A percentile compares a stretch with the other conserved stretches of the same genome.
phyloP scores from a whole-genome alignment of 1,140 invertebrate species.

The Drosophila littoralis region DNA sequence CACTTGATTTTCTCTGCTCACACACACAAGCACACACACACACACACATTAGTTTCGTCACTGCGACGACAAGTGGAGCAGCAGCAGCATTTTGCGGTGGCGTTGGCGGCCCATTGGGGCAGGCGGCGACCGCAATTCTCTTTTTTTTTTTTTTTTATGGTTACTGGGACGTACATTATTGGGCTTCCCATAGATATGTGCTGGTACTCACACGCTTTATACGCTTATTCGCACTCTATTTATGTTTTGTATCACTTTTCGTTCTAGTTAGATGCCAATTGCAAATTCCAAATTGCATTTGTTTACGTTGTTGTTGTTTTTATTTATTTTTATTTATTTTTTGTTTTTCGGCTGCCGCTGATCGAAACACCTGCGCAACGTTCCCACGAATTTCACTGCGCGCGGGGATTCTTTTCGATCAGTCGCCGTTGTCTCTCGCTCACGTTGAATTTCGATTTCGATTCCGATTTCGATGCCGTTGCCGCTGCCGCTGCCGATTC shows the following conservation, averaged over 20 bases:
- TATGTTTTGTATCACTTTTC: conserved; percentile 44
- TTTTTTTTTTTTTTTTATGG: conserved; percentile 68
- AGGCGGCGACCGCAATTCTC: conserved; percentile 70
- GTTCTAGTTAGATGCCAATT: conserved; percentile 37
- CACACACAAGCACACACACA: conserved; percentile 51
- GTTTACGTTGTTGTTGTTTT: conserved; percentile 12
- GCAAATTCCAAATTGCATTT: conserved; percentile 29
- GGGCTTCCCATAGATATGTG: conserved; percentile 46
- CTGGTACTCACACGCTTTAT: conserved; percentile 39
- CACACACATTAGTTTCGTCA: conserved; percentile 69
- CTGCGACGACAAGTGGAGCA: conserved; percentile 80
- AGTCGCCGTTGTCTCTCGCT: conserved; percentile 30
- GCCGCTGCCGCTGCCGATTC: conserved; percentile 48
- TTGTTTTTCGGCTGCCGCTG: conserved; percentile 5
- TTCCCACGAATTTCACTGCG: conserved; percentile 46
- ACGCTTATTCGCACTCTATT: conserved; percentile 43
- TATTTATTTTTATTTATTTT: not conserved
- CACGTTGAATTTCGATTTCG: conserved; percentile 29
- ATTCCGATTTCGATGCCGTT: conserved; percentile 28
- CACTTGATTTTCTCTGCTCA: conserved; percentile 82
- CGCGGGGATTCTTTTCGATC: conserved; percentile 44
- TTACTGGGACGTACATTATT: conserved; percentile 77
- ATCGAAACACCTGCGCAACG: conserved; percentile 44
- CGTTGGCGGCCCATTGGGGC: conserved; percentile 59
- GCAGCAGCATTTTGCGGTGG: conserved; percentile 38